Conservation (phyloP, 1,140 invertebrate genomes). For the Drosophila bipectinata region DNA sequence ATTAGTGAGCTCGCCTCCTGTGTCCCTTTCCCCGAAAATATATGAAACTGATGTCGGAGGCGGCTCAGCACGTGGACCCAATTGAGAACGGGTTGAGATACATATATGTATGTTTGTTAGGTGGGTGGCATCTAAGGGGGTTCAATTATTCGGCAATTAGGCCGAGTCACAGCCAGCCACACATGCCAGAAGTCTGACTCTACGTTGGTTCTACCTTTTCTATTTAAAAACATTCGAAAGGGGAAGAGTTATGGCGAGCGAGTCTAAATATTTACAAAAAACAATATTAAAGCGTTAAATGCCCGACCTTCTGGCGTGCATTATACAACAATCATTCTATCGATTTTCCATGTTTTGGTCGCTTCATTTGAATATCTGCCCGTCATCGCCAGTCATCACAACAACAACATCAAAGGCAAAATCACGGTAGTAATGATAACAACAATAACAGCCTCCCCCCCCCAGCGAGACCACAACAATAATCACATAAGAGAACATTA, state of each 20-base stretch:
- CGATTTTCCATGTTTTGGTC: slow-evolving; percentile 69
- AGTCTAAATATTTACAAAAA: slow-evolving; percentile 72
- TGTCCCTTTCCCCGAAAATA: slow-evolving; percentile 16
- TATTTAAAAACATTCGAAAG: slow-evolving; percentile 2
- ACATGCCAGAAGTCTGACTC: slow-evolving; percentile 13
- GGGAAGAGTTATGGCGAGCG: slow-evolving; percentile 20
- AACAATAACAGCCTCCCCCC: slow-evolving; percentile 41
- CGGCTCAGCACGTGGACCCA: slow-evolving; percentile 62
- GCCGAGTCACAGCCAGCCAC: slow-evolving; percentile 24
- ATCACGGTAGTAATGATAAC: slow-evolving; percentile 78
- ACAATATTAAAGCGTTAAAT: slow-evolving; percentile 77
- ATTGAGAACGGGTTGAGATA: slow-evolving; percentile 30
- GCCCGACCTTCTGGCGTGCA: slow-evolving; percentile 67
- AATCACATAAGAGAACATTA: slow-evolving; percentile 70
- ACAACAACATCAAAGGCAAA: slow-evolving; percentile 54
- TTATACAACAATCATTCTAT: slow-evolving; percentile 82
- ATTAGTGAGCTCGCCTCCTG: slow-evolving; percentile 49
- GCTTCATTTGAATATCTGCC: slow-evolving; percentile 74
- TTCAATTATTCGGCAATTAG: slow-evolving; percentile 78
- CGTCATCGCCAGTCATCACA: slow-evolving; percentile 60
- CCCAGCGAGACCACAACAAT: slow-evolving; percentile 40
- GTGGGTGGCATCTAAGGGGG: slow-evolving; percentile 19
- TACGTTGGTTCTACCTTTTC: slow-evolving; percentile 2
- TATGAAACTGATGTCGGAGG: slow-evolving; percentile 24
- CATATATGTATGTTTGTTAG: slow-evolving; percentile 8